Percentiles rank a stretch among this genome's conserved stretches.
These are phyloP conservation scores for Mamestra configurata DNA, from an alignment of 1,140 invertebrate species.

Conservation along the genomic window DNA sequence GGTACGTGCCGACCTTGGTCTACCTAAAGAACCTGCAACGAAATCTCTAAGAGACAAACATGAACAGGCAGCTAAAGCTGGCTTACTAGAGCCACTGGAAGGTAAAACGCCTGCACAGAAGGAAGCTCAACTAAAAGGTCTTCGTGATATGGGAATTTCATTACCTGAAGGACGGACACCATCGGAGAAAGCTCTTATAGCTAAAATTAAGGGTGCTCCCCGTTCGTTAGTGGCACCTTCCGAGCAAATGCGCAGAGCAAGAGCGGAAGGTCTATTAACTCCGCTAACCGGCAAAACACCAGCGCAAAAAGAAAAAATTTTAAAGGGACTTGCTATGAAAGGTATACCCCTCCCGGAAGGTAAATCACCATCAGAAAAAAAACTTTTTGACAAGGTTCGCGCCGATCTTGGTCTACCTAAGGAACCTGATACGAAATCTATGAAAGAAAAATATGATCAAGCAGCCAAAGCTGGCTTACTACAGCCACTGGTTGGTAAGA, in stretches of 20 bases:
- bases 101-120: slow-evolving; percentile 61
- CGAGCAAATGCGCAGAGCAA: neutral
- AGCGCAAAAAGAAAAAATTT: slow-evolving; percentile 59
- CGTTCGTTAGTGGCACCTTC: too few species aligned
- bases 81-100: slow-evolving; percentile 39
- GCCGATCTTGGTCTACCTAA: too few species aligned
- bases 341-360: slow-evolving; percentile 14
- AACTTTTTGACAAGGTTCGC: too few species aligned
- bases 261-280: slow-evolving; percentile 14
- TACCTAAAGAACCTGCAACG: slow-evolving; percentile 48
- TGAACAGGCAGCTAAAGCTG: neutral
- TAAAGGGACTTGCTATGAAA: slow-evolving; percentile 54
- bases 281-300: slow-evolving; percentile 61
- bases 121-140: slow-evolving; percentile 53
- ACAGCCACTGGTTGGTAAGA: too few species aligned
- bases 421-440: too few species aligned
- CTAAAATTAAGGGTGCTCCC: neutral
- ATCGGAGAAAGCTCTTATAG: slow-evolving; percentile 3
- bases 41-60: neutral
- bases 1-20: slow-evolving; percentile 57
- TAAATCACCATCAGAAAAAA: neutral
- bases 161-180: slow-evolving; percentile 12
- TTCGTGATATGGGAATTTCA: slow-evolving; percentile 50
- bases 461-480: too few species aligned
- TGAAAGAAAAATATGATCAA: too few species aligned